Evolutionary conservation across 2,797 vertebrate genomes (phyloP).

Genomic region (Glossophaga mutica): DNA sequence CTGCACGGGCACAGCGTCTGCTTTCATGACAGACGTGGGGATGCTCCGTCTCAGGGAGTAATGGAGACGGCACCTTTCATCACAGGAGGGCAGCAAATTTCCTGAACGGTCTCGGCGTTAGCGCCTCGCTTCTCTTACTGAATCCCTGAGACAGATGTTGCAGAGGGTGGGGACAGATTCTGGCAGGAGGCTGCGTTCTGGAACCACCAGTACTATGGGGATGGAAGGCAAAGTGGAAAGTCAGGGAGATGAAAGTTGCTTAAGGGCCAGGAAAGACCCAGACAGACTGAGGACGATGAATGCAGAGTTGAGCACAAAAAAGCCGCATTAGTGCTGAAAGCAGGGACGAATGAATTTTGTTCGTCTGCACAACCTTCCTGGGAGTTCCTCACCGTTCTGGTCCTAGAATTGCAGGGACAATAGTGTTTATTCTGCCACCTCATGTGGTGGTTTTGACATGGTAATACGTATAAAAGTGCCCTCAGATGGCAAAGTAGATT

Average conservation of each 20-base stretch:
- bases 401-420: background rate
- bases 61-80: constrained; percentile 52
- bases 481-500: background rate
- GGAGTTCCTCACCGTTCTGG: background rate
- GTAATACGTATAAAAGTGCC: background rate
- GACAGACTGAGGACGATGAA: background rate
- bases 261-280: background rate
- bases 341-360: background rate
- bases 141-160: constrained; percentile 32
- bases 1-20: background rate
- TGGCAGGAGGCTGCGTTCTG: background rate
- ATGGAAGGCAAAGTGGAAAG: background rate
- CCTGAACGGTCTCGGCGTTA: background rate
- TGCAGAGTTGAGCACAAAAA: background rate
- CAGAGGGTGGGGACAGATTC: background rate
- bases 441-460: background rate
- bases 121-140: background rate
- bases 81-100: constrained; percentile 47
- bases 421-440: background rate
- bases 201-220: background rate
- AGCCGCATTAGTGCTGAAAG: background rate
- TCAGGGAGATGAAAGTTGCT: background rate
- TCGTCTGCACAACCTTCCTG: background rate
- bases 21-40: background rate
- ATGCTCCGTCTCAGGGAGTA: background rate